Evolutionary conservation across 2,888 invertebrate genomes (phyloP).

Genomic region (Ennomos fuscantarius): DNA sequence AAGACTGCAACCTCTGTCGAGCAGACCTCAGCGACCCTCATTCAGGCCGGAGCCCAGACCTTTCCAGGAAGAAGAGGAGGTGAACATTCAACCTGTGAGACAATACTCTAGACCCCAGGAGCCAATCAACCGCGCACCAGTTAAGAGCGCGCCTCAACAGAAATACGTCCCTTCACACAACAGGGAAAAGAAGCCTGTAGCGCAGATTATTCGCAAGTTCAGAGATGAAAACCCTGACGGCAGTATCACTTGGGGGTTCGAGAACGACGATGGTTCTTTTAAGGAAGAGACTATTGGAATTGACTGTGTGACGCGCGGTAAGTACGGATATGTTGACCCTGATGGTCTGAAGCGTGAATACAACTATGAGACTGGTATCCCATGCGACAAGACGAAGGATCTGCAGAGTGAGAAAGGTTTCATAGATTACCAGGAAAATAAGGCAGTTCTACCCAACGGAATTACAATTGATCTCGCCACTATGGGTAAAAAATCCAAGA

Average conservation of each 20-base stretch:
- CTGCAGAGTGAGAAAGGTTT: constrained; percentile 86
- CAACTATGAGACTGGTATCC: constrained; percentile 92
- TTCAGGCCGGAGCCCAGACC: constrained; percentile 81
- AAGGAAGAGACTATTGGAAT: constrained; percentile 93
- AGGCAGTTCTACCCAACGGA: constrained; percentile 89
- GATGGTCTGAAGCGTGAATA: constrained; percentile 93
- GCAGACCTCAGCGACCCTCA: constrained; percentile 80
- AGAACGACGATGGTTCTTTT: constrained; percentile 94
- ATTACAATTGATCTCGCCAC: constrained; percentile 88
- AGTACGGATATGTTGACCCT: constrained; percentile 94
- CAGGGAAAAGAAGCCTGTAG: constrained; percentile 88
- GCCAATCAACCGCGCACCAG: constrained; percentile 65
- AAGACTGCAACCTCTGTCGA: constrained; percentile 76
- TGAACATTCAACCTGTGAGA: constrained; percentile 72
- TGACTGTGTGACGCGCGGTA: constrained; percentile 91
- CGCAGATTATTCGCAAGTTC: constrained; percentile 89
- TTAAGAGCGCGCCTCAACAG: constrained; percentile 63
- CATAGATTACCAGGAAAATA: constrained; percentile 90
- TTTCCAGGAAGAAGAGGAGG: constrained; percentile 75
- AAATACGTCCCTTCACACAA: constrained; percentile 69
- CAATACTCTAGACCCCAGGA: constrained; percentile 78
- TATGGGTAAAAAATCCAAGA: constrained; percentile 89
- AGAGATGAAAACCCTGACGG: constrained; percentile 92
- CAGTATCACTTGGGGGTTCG: constrained; percentile 95
- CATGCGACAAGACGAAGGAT: constrained; percentile 86